Evolutionary conservation across 2,113 vertebrate species (phyloP).

Genomic region (Ibidorhyncha struthersii): DNA sequence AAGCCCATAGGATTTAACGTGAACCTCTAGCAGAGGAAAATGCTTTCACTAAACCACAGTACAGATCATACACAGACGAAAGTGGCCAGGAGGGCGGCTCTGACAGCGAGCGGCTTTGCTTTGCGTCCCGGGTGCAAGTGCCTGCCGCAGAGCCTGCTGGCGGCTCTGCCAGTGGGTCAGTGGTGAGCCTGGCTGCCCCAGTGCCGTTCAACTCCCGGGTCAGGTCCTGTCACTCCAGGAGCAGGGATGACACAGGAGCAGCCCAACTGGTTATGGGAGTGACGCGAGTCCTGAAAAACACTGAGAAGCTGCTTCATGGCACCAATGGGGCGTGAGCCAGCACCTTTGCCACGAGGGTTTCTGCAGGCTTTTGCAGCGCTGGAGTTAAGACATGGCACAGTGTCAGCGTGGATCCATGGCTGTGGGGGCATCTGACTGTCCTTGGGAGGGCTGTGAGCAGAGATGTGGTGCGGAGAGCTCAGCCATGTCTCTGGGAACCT

Average conservation of each 20-base stretch:
- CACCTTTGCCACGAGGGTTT: not conserved
- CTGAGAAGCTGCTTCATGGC: not conserved
- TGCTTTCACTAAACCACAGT: not conserved
- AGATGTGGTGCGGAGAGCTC: rapidly evolving
- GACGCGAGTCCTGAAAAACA: not conserved
- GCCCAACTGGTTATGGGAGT: not conserved
- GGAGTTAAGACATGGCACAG: not conserved
- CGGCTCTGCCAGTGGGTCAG: not conserved
- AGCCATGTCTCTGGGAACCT: rapidly evolving
- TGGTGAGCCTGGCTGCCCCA: rapidly evolving
- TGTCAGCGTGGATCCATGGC: rapidly evolving
- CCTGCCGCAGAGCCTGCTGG: rapidly evolving
- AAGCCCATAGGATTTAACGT: rapidly evolving
- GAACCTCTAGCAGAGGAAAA: not conserved
- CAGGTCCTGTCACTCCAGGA: not conserved
- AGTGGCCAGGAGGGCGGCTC: not conserved
- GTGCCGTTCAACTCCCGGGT: rapidly evolving
- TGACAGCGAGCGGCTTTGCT: rapidly evolving
- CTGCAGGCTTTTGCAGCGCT: not conserved
- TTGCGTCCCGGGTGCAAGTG: rapidly evolving
- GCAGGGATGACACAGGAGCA: not conserved
- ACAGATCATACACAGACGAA: rapidly evolving
- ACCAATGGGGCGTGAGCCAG: rapidly evolving
- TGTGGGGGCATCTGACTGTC: rapidly evolving
- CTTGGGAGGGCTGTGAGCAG: not conserved